Conservation (phyloP, 2,797 vertebrate species). For the Sylvia borin region DNA sequence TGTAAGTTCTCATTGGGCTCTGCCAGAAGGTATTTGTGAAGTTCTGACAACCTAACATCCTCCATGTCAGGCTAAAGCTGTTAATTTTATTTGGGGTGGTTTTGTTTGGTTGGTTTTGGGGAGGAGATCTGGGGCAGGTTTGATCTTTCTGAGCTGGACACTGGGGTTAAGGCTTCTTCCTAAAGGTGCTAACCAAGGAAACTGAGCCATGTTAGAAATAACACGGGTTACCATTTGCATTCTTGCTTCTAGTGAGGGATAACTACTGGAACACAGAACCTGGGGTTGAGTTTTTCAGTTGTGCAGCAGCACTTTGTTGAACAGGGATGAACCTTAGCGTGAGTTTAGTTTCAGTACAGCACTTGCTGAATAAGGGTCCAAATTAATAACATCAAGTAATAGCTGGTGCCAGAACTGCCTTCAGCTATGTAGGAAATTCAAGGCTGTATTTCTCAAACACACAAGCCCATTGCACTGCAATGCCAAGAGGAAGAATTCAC, state of each 20-base stretch:
- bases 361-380: neutral
- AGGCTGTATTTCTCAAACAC: neutral
- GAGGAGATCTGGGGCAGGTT: neutral
- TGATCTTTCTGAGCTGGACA: neutral
- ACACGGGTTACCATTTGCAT: neutral
- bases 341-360: neutral
- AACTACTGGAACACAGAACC: neutral
- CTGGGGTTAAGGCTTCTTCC: neutral
- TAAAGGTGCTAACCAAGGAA: neutral
- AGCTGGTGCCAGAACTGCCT: neutral
- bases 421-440: neutral
- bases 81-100: neutral
- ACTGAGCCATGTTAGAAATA: neutral
- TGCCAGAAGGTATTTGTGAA: neutral
- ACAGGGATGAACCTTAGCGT: neutral
- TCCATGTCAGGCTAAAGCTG: neutral
- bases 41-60: neutral
- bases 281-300: neutral
- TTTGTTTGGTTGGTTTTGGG: neutral
- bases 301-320: neutral
- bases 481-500: neutral
- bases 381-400: neutral
- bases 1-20: neutral
- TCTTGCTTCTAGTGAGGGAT: neutral
- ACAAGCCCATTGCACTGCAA: neutral